phyloP scores from a whole-genome alignment of 2,113 vertebrate species.

The Rhizomys pruinosus region DNA sequence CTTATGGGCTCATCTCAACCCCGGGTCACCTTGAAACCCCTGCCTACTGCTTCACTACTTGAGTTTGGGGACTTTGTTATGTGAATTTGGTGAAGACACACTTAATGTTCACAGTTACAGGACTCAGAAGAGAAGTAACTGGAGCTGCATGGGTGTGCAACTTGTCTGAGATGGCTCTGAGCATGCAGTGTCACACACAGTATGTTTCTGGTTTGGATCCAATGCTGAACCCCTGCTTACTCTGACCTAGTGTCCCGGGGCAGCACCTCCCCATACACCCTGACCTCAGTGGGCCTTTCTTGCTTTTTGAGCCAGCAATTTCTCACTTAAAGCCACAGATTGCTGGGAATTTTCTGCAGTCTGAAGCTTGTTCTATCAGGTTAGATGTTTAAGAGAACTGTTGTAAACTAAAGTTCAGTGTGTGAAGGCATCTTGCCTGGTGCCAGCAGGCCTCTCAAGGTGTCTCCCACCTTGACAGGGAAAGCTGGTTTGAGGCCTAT shows the following conservation, averaged over 20 bases:
- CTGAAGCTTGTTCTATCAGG: background rate
- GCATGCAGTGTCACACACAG: no score
- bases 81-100: background rate
- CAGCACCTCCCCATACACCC: fast-evolving
- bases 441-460: background rate
- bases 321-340: background rate
- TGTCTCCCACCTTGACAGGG: background rate
- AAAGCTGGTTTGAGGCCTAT: background rate
- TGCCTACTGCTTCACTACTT: background rate
- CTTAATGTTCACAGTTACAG: fast-evolving
- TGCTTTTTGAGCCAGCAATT: fast-evolving
- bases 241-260: background rate
- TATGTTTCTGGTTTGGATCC: fast-evolving
- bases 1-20: background rate
- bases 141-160: background rate
- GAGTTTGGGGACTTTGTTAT: background rate
- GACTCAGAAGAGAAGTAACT: background rate
- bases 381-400: background rate
- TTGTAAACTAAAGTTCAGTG: background rate
- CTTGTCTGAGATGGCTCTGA: background rate
- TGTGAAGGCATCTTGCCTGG: background rate
- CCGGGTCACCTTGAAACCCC: background rate
- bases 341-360: background rate
- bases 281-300: fast-evolving
- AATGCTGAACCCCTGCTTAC: fast-evolving